Percentiles rank a stretch among this genome's conserved stretches.
Evolutionary conservation across 1,140 invertebrate genomes (phyloP).

Genomic region (Periplaneta americana): DNA sequence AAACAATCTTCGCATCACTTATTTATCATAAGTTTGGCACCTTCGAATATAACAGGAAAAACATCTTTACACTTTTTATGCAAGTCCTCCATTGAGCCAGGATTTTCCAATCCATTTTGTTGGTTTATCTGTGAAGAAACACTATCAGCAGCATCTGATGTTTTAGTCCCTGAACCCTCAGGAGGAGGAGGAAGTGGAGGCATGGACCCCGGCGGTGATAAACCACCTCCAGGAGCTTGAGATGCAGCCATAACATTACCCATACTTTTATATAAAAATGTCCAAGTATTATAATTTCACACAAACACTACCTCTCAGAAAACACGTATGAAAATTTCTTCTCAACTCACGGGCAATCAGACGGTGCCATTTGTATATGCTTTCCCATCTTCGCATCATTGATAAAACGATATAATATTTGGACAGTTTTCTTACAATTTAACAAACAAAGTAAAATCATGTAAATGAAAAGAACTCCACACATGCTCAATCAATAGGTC

Average conservation of each 20-base stretch:
- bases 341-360: neutral
- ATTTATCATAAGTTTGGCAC: slow-evolving; percentile 92
- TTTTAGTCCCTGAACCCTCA: neutral
- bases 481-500: no score
- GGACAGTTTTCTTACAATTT: no score
- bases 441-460: no score
- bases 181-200: slow-evolving; percentile 9
- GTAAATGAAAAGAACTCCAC: no score
- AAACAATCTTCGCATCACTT: no score
- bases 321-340: neutral
- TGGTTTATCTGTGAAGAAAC: neutral
- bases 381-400: no score
- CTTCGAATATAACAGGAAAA: slow-evolving; percentile 95
- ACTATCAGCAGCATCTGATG: neutral
- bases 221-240: neutral
- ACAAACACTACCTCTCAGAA: neutral
- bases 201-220: neutral
- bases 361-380: neutral
- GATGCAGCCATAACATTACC: slow-evolving; percentile 5
- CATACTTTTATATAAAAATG: neutral
- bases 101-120: slow-evolving; percentile 59
- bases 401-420: no score
- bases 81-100: slow-evolving; percentile 91
- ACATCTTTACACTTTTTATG: slow-evolving; percentile 98
- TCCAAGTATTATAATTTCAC: neutral